phyloP scores from a whole-genome alignment of 2,888 invertebrate genomes.

The Eurois occulta region DNA sequence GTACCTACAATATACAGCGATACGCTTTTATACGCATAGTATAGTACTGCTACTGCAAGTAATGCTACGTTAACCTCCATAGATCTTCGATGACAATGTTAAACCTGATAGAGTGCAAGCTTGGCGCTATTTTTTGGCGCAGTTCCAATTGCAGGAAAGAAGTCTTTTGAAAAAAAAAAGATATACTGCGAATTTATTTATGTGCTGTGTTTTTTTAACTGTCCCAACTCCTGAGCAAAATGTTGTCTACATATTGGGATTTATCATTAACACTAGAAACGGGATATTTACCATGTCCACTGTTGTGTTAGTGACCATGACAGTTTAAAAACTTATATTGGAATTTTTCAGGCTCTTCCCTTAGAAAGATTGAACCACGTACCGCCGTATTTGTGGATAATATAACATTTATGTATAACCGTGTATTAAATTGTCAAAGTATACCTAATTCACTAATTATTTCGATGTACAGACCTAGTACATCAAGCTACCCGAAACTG shows the following conservation, averaged over 20 bases:
- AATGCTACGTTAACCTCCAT: slow-evolving; percentile 1
- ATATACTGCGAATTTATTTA: neutral
- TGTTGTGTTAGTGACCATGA: no score
- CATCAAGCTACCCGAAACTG: no score
- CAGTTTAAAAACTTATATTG: no score
- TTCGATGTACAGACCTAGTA: no score
- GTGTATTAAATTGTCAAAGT: neutral
- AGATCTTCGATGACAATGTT: slow-evolving; percentile 43
- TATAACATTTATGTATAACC: neutral
- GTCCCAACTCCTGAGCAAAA: neutral
- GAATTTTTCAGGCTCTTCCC: neutral
- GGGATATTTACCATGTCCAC: no score
- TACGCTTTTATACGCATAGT: neutral
- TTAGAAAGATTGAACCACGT: neutral
- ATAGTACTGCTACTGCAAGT: neutral
- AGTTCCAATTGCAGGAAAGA: slow-evolving; percentile 27
- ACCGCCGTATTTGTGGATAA: neutral
- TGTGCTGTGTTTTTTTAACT: neutral
- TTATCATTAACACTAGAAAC: no score
- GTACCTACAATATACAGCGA: neutral
- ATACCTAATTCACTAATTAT: neutral
- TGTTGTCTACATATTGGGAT: neutral
- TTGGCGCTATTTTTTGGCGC: slow-evolving; percentile 36
- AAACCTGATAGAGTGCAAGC: slow-evolving; percentile 33
- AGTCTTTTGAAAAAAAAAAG: neutral